A percentile compares a stretch with the other conserved stretches of the same genome.
These are phyloP conservation scores for Apis mellifera DNA, from an alignment of 1,140 invertebrate species.

Conservation along the genomic window DNA sequence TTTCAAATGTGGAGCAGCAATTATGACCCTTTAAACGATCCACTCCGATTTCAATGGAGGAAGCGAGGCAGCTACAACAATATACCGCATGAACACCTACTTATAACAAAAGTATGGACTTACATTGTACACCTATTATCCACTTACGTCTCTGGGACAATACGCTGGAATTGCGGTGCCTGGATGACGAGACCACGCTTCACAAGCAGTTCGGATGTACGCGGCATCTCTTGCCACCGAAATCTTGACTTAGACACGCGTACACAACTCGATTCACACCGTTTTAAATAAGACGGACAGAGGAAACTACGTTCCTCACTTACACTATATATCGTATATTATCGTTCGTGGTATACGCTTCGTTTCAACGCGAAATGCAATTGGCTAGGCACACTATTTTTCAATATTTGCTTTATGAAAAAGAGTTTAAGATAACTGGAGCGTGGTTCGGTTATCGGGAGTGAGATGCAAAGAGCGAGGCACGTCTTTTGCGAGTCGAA, in stretches of 20 bases:
- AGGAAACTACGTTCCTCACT: too few species aligned
- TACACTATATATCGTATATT: too few species aligned
- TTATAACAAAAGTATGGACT: constrained; percentile 63
- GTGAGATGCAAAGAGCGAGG: too few species aligned
- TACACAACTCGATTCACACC: not conserved
- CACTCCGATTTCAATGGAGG: constrained; percentile 60
- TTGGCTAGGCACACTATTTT: not conserved
- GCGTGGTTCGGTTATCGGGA: not conserved
- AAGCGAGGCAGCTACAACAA: constrained; percentile 62
- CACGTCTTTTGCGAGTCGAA: not conserved
- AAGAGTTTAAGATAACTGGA: not conserved
- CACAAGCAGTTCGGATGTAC: constrained; percentile 48
- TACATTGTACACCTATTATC: constrained; percentile 68
- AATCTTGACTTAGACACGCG: constrained; percentile 6
- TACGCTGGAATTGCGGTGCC: constrained; percentile 67
- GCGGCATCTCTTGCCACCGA: constrained; percentile 54
- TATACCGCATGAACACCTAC: constrained; percentile 54
- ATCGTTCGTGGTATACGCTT: not conserved
- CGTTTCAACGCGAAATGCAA: not conserved
- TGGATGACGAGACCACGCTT: constrained; percentile 67
- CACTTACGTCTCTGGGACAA: constrained; percentile 70
- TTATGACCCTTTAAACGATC: constrained; percentile 51
- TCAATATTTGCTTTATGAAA: not conserved
- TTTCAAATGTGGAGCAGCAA: constrained; percentile 55
- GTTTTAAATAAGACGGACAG: not conserved